These are phyloP conservation scores for Uloborus plumipes DNA, from an alignment of 2,888 invertebrate genomes.

Conservation along the genomic window DNA sequence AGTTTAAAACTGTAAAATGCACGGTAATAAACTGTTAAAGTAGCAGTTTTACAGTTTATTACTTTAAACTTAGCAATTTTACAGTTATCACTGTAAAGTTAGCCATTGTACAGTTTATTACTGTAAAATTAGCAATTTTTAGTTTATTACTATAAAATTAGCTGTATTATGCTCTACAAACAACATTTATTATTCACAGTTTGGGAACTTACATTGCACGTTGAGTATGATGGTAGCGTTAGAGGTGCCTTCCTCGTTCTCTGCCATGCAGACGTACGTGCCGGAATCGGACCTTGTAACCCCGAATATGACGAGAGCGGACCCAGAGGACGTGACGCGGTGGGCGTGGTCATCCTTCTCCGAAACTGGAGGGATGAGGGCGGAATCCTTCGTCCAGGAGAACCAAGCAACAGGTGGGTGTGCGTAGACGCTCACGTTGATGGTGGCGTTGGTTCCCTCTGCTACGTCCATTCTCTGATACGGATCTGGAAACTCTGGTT, in stretches of 20 bases:
- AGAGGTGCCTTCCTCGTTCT: conserved; percentile 88
- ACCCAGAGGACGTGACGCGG: conserved; percentile 64
- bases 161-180: no score
- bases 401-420: conserved; percentile 88
- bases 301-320: conserved; percentile 84
- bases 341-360: conserved; percentile 41
- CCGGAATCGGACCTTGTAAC: conserved; percentile 87
- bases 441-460: conserved; percentile 85
- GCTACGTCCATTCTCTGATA: conserved; percentile 70
- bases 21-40: no score
- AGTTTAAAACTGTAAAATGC: no score
- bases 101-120: no score
- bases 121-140: no score
- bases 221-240: conserved; percentile 84
- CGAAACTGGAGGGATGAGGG: conserved; percentile 34
- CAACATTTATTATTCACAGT: no score
- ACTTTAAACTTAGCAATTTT: no score
- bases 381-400: conserved; percentile 81
- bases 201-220: conserved; percentile 78
- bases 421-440: conserved; percentile 84
- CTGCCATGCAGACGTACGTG: conserved; percentile 86
- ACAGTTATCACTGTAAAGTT: no score
- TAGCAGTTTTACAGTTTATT: no score
- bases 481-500: conserved; percentile 71
- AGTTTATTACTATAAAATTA: no score